Evolutionary conservation across 2,888 invertebrate species (phyloP), one percentile per base, ranked within the genome.

Genomic region (Lasioglossum lativentre): DNA sequence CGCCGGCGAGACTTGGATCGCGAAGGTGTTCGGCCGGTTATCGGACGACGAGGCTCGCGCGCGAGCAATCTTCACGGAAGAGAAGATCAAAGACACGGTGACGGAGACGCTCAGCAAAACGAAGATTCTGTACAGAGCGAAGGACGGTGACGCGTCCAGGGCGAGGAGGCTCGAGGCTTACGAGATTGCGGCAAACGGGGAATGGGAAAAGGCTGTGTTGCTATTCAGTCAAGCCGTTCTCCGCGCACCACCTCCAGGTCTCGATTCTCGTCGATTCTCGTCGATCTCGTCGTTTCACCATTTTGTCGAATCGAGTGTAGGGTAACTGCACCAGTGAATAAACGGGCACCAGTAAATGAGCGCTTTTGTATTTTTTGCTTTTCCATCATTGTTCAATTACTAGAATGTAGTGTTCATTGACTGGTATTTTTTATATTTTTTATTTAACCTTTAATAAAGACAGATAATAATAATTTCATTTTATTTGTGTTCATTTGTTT

Each of bases 181-280:
- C 90, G 95, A 96, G 76, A 96, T 96, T 0, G 95, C 97, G 78
- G 94, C 96, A 75, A 95, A 95, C 2, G 96, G 96, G 1, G 96
- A 97, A 76, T 92, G 95, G 4, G 93, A 95, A 78, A 96, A 96
- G 91, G 97, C 98, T 0, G 94, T 98, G 34, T 95, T 96, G 0
- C 95, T 97, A 1, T 97, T 97, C 83, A 97, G 97, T 94, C 97
- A 98, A 93, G 97, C 97, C 23, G 97, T 98, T 10, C 95, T 98
- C 45, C 96, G 97, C 84, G 97, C 98, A 0, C 97, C 98, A 0
- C 94, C 95, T 89, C 96, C 96, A 91, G 97, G 97, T 97, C 81
- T n/a, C 27, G 10, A 38, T 23, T 34, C 19, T 19, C 4, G 10
- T 2, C 10, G 19, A 14, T n/a, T 4, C 1, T 4, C 14, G 1